phyloP scores from a whole-genome alignment of 2,113 vertebrate genomes.

The Grallaria varia region DNA sequence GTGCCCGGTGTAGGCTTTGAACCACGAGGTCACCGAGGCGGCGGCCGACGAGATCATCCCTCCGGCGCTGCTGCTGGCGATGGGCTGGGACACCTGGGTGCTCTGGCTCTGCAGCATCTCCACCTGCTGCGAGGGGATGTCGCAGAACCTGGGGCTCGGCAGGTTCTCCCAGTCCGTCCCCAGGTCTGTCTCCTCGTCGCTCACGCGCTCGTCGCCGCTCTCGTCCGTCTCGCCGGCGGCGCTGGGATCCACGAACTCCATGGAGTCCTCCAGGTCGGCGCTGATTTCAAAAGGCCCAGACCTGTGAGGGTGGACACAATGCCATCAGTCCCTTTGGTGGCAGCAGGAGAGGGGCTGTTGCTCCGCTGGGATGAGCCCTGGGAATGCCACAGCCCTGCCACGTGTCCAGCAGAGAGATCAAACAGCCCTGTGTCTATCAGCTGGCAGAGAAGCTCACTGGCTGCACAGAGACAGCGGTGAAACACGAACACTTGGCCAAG shows the following conservation, averaged over 20 bases:
- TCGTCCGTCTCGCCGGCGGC: conserved; percentile 84
- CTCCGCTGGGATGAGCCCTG: accelerated
- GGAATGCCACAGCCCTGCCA: not conserved
- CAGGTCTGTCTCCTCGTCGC: conserved; percentile 94
- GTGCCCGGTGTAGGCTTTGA: conserved; percentile 92
- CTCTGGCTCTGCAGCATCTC: conserved; percentile 91
- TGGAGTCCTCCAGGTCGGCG: conserved; percentile 93
- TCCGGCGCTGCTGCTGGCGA: conserved; percentile 79
- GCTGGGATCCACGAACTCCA: conserved; percentile 95
- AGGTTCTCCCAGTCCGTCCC: conserved; percentile 98
- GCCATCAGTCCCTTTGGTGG: not conserved
- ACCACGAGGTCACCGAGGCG: conserved; percentile 93
- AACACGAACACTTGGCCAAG: not conserved
- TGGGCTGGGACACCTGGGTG: conserved; percentile 85
- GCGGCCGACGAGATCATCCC: conserved; percentile 97
- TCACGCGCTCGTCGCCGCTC: conserved; percentile 89
- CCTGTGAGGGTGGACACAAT: conserved; percentile 45
- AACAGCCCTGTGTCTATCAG: not conserved
- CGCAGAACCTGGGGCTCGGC: conserved; percentile 94
- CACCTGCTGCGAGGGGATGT: conserved; percentile 95
- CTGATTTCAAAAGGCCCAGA: conserved; percentile 93
- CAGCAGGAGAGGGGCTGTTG: not conserved
- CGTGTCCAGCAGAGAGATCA: accelerated
- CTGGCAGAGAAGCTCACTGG: not conserved
- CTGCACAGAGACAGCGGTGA: accelerated